Conservation (phyloP, 2,888 invertebrate species). For the Synergus laeviventris region DNA sequence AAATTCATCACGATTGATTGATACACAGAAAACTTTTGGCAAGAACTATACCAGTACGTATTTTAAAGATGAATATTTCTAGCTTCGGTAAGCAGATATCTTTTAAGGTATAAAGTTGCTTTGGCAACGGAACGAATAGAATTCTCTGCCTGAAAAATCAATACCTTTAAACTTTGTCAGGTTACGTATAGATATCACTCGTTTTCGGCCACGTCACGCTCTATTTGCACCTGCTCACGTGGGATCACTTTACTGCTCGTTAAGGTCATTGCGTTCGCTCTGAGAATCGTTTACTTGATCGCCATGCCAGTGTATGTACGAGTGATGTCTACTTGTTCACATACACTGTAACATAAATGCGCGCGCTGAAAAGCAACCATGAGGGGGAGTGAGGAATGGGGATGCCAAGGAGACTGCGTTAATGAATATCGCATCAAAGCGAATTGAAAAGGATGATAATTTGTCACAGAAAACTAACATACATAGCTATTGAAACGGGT, state of each 20-base stretch:
- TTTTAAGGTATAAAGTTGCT: background rate
- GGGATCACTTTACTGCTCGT: conserved; percentile 52
- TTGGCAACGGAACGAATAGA: background rate
- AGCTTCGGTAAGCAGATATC: background rate
- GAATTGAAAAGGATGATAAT: conserved; percentile 24
- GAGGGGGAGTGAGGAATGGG: background rate
- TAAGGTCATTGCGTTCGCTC: conserved; percentile 53
- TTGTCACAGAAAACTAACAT: conserved; percentile 13
- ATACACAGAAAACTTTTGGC: background rate
- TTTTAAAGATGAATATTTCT: background rate
- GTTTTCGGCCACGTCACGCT: conserved; percentile 51
- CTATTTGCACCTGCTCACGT: conserved; percentile 53
- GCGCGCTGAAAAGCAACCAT: conserved; percentile 25
- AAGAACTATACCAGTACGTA: no score
- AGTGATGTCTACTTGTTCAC: conserved; percentile 30
- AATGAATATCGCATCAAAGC: conserved; percentile 23
- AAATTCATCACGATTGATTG: background rate
- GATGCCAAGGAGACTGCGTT: conserved; percentile 21
- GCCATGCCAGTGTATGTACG: conserved; percentile 41
- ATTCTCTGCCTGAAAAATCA: conserved; percentile 14
- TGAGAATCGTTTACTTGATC: conserved; percentile 41
- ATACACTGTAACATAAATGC: conserved; percentile 30
- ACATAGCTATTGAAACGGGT: background rate
- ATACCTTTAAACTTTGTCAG: background rate
- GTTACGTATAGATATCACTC: conserved; percentile 41